phyloP scores from a whole-genome alignment of 2,888 invertebrate species.

The Adineta ricciae region DNA sequence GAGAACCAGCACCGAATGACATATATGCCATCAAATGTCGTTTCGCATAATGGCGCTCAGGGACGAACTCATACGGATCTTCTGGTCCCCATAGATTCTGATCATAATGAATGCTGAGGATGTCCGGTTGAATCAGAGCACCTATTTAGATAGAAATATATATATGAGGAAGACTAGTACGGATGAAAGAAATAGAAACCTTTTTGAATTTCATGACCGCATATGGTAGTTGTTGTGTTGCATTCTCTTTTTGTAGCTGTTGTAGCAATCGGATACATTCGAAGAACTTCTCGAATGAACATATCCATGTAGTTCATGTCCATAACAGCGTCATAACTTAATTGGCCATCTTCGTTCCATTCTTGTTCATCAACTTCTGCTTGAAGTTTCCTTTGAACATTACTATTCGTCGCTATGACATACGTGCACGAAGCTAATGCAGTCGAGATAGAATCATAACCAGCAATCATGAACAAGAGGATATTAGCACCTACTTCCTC shows the following conservation, averaged over 20 bases:
- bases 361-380: not conserved
- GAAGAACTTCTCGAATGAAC: constrained; percentile 49
- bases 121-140: constrained; percentile 32
- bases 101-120: constrained; percentile 34
- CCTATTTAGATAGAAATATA: not conserved
- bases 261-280: constrained; percentile 46
- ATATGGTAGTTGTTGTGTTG: not conserved
- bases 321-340: not conserved
- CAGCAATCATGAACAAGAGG: not conserved
- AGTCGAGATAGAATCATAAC: not conserved
- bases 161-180: no score
- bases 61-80: constrained; percentile 31
- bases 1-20: constrained; percentile 43
- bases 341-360: not conserved
- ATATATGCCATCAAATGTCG: constrained; percentile 39
- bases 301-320: constrained; percentile 49
- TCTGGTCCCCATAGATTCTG: constrained; percentile 33
- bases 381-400: not conserved
- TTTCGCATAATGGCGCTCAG: constrained; percentile 25
- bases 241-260: not conserved
- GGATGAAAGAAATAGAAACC: constrained; percentile 35
- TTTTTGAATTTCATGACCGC: constrained; percentile 37
- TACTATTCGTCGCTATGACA: not conserved
- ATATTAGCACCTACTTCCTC: not conserved
- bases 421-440: not conserved